phyloP scores from a whole-genome alignment of 2,113 vertebrate genomes.

The Sander vitreus region DNA sequence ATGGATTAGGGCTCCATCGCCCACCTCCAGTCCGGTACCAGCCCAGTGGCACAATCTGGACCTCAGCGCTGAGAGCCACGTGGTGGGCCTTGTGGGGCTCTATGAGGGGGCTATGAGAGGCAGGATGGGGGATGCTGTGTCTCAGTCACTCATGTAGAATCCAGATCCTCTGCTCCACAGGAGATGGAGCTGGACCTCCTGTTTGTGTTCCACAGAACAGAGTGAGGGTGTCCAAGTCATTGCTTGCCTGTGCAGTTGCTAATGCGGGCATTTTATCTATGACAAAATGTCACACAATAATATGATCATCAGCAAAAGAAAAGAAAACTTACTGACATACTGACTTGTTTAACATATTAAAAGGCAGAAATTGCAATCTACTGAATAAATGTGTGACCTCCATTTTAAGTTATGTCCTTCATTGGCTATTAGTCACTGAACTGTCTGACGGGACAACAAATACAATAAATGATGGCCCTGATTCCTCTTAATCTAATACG shows the following conservation, averaged over 20 bases:
- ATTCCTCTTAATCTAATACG: conserved; percentile 68
- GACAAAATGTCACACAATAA: conserved; percentile 74
- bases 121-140: conserved; percentile 76
- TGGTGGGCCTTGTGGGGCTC: conserved; percentile 75
- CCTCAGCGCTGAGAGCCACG: conserved; percentile 73
- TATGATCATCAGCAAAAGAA: conserved; percentile 78
- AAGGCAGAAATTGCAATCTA: conserved; percentile 61
- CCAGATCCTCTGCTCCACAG: conserved; percentile 81
- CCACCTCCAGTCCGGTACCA: conserved; percentile 85
- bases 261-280: conserved; percentile 77
- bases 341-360: conserved; percentile 69
- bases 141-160: conserved; percentile 82
- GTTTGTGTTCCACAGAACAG: conserved; percentile 77
- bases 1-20: conserved; percentile 86
- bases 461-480: conserved; percentile 66
- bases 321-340: conserved; percentile 71
- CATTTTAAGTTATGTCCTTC: conserved; percentile 65
- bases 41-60: conserved; percentile 86
- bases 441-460: conserved; percentile 72
- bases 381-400: conserved; percentile 63
- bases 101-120: conserved; percentile 58
- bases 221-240: conserved; percentile 81
- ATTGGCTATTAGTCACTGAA: conserved; percentile 69
- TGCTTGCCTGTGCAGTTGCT: conserved; percentile 75
- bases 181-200: conserved; percentile 79